Percentiles rank a stretch among this genome's conserved stretches.
Evolutionary conservation across 2,797 vertebrate genomes (phyloP).

Genomic region (Miichthys miiuy): DNA sequence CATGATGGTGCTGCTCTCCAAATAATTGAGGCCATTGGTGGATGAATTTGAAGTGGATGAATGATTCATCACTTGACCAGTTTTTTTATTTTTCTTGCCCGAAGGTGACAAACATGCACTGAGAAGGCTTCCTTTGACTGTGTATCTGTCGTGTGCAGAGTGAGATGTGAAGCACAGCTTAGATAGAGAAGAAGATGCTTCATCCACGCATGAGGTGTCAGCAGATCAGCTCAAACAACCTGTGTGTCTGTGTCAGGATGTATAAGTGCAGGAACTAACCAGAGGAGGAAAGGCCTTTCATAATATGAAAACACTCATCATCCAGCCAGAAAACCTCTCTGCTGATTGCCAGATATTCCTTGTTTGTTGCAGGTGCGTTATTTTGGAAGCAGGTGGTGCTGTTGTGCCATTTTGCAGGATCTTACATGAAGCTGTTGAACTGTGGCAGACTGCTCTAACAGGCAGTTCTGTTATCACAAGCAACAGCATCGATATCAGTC

Average conservation of each 20-base stretch:
- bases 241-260: neutral
- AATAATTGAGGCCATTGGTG: neutral
- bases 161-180: neutral
- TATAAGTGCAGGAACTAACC: no score
- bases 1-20: slow-evolving; percentile 40
- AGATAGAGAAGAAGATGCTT: neutral
- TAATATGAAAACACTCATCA: neutral
- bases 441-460: neutral
- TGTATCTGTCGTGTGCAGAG: neutral
- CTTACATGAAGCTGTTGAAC: neutral
- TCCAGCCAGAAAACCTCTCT: neutral
- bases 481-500: neutral
- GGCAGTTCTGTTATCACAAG: neutral
- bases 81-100: neutral
- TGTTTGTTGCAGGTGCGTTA: neutral
- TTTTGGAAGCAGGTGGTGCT: slow-evolving; percentile 34
- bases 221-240: neutral
- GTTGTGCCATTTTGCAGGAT: neutral
- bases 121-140: neutral
- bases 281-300: no score
- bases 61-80: neutral
- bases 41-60: neutral
- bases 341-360: neutral
- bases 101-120: neutral
- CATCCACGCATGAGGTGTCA: neutral